Evolutionary conservation across 1,140 invertebrate genomes (phyloP).

Genomic region (Heterodera carotae): DNA sequence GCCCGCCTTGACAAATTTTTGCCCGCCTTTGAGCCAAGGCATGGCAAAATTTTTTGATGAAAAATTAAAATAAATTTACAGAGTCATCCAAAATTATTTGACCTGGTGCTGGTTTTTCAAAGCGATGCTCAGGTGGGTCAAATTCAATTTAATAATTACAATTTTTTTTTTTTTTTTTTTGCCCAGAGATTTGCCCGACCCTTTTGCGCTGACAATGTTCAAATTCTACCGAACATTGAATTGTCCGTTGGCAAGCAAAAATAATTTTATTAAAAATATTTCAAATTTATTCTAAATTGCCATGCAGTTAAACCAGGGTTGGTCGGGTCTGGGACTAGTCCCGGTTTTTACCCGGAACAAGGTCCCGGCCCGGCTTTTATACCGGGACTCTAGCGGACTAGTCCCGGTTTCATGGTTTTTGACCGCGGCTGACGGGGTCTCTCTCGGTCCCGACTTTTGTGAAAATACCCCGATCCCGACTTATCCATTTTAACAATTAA

Average conservation of each 20-base stretch:
- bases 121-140: constrained; percentile 36
- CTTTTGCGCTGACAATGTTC: constrained; percentile 65
- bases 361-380: too few relatives aligned
- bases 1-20: constrained; percentile 57
- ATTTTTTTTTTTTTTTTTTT: constrained; percentile 40
- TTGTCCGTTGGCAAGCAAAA: constrained; percentile 39
- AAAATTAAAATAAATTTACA: constrained; percentile 30
- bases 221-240: constrained; percentile 65
- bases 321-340: too few relatives aligned
- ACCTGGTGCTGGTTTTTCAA: constrained; percentile 66
- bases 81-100: constrained; percentile 61
- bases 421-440: too few relatives aligned
- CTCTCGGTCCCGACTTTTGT: too few relatives aligned
- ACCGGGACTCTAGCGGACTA: too few relatives aligned
- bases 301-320: too few relatives aligned
- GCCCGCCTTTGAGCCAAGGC: constrained; percentile 58
- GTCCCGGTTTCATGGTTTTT: too few relatives aligned
- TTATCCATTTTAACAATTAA: too few relatives aligned
- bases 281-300: background rate
- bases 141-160: constrained; percentile 9
- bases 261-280: too few relatives aligned
- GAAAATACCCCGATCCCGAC: too few relatives aligned
- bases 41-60: background rate
- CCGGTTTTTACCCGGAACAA: too few relatives aligned
- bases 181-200: constrained; percentile 59